These are phyloP conservation scores for Hypotaenidia okinawae DNA, from an alignment of 2,797 vertebrate genomes.

Conservation along the genomic window DNA sequence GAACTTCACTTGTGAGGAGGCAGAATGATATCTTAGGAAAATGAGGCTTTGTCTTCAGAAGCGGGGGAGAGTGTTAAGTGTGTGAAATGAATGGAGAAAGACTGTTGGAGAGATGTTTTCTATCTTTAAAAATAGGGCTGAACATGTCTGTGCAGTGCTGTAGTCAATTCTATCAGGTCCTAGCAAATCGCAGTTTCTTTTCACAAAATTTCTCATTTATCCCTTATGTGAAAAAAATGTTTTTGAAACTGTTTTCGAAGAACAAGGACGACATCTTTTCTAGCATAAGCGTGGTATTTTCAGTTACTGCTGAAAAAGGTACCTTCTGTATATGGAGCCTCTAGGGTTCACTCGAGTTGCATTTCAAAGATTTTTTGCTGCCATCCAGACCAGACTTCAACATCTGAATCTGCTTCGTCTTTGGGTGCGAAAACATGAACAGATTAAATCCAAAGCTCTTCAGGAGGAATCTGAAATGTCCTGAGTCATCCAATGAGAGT, in stretches of 20 bases:
- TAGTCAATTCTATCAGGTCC: background rate
- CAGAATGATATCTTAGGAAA: background rate
- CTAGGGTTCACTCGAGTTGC: slow-evolving; percentile 59
- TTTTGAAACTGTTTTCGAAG: background rate
- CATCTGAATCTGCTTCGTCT: slow-evolving; percentile 32
- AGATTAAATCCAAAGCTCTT: slow-evolving; percentile 16
- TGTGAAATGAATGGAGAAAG: background rate
- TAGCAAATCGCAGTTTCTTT: background rate
- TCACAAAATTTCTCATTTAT: background rate
- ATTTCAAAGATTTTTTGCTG: slow-evolving; percentile 35
- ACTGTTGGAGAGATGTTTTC: background rate
- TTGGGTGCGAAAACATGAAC: background rate
- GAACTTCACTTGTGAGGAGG: background rate
- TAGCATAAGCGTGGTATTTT: background rate
- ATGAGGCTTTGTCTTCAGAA: background rate
- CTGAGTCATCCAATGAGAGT: background rate
- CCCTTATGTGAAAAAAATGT: background rate
- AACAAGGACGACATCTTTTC: background rate
- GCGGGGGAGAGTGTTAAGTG: background rate
- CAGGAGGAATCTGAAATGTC: slow-evolving; percentile 27
- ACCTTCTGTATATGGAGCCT: background rate
- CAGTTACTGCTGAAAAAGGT: background rate
- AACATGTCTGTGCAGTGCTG: background rate
- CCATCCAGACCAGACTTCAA: background rate
- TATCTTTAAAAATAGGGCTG: background rate